A percentile compares a stretch with the other conserved stretches of the same genome.
phyloP scores from a whole-genome alignment of 2,888 invertebrate genomes.

The Dicranocentrus wangi region DNA sequence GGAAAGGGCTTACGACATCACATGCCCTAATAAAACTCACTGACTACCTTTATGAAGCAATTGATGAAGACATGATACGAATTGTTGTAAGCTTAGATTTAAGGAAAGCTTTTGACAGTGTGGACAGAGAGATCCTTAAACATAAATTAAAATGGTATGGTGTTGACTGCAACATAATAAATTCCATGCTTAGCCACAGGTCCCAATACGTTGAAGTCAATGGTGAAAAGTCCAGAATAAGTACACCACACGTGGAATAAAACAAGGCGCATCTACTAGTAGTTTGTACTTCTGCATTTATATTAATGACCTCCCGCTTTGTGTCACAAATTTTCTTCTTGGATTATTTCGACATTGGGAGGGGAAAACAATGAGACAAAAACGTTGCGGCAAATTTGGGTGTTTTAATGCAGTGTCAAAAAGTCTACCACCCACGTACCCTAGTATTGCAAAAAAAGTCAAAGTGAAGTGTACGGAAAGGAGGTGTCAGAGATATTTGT shows the following conservation, averaged over 20 bases:
- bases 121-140: conserved; percentile 29
- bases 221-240: neutral
- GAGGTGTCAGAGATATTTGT: too few relatives aligned
- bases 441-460: too few relatives aligned
- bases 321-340: conserved; percentile 14
- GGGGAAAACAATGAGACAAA: too few relatives aligned
- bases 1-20: conserved; percentile 27
- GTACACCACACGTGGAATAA: conserved; percentile 14
- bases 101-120: conserved; percentile 53
- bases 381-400: too few relatives aligned
- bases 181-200: neutral
- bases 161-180: conserved; percentile 17
- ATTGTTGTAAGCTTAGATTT: conserved; percentile 51
- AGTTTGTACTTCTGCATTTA: conserved; percentile 11
- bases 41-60: conserved; percentile 42
- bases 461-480: too few relatives aligned
- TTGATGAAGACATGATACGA: conserved; percentile 50
- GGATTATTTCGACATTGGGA: too few relatives aligned
- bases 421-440: too few relatives aligned
- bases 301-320: conserved; percentile 21
- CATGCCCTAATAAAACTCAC: conserved; percentile 46
- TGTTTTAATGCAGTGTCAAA: too few relatives aligned
- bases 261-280: conserved; percentile 24
- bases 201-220: neutral
- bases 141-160: conserved; percentile 54